Percentiles rank a stretch among this genome's conserved stretches.
These are phyloP conservation scores for Platyrinchus mystaceus DNA, from an alignment of 2,797 vertebrate species.

Conservation along the genomic window DNA sequence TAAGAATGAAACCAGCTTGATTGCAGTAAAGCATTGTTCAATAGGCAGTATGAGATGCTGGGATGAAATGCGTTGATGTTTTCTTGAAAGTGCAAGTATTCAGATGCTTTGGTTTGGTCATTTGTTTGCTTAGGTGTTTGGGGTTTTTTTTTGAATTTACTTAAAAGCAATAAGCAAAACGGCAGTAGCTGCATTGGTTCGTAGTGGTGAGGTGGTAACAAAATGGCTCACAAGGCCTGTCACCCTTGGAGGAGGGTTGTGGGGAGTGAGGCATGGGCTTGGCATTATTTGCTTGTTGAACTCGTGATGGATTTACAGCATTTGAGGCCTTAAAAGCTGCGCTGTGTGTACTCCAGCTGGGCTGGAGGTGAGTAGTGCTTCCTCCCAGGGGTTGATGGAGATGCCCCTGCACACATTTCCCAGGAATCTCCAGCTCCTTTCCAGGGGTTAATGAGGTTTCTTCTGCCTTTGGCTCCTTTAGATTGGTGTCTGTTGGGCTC, in stretches of 20 bases:
- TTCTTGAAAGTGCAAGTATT: neutral
- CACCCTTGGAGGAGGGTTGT: rapidly evolving
- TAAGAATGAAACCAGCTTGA: neutral
- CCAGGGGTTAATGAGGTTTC: neutral
- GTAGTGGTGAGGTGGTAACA: rapidly evolving
- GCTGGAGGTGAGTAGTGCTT: neutral
- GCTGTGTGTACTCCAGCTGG: neutral
- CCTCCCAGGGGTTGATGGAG: neutral
- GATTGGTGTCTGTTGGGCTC: neutral
- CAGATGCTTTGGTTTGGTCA: neutral
- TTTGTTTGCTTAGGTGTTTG: neutral
- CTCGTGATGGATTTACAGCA: neutral
- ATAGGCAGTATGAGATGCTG: conserved; percentile 2
- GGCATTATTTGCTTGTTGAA: neutral
- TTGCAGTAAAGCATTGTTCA: neutral
- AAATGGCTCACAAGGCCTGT: neutral
- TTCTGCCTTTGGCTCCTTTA: neutral
- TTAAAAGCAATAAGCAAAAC: neutral
- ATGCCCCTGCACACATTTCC: neutral
- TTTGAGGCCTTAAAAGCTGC: neutral
- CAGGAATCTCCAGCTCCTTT: neutral
- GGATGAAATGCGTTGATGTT: neutral
- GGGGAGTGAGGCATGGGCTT: neutral
- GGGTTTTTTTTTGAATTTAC: neutral
- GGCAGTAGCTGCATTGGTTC: neutral